Evolutionary conservation across 1,140 invertebrate species (phyloP).

Genomic region (Triops cancriformis): DNA sequence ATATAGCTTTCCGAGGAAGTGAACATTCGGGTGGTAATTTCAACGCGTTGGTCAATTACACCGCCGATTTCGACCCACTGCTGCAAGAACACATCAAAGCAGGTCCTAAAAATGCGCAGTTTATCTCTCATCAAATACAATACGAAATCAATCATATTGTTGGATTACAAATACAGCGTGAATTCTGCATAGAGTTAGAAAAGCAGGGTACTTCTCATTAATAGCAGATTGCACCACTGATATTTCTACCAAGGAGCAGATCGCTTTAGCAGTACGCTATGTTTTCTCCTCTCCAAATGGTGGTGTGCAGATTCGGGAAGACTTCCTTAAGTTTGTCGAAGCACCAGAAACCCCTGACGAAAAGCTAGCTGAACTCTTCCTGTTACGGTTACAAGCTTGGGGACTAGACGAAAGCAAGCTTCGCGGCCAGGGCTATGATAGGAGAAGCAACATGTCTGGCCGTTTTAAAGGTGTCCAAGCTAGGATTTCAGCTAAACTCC

Average conservation of each 20-base stretch:
- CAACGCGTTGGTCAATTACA: slow-evolving; percentile 12
- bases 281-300: slow-evolving; percentile 17
- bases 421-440: too few relatives aligned
- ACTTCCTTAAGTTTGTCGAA: slow-evolving; percentile 20
- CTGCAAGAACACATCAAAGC: slow-evolving; percentile 3
- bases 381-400: too few relatives aligned
- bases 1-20: slow-evolving; percentile 16
- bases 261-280: slow-evolving; percentile 14
- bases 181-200: neutral
- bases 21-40: slow-evolving; percentile 15
- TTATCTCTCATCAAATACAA: slow-evolving; percentile 10
- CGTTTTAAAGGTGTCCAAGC: slow-evolving; percentile 20
- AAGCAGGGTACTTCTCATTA: slow-evolving; percentile 13
- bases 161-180: slow-evolving; percentile 16
- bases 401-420: too few relatives aligned
- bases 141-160: slow-evolving; percentile 8
- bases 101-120: slow-evolving; percentile 19
- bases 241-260: slow-evolving; percentile 19
- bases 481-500: slow-evolving; percentile 18
- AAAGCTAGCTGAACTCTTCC: slow-evolving; percentile 17
- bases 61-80: too few relatives aligned
- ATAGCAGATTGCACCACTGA: slow-evolving; percentile 18
- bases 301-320: slow-evolving; percentile 19
- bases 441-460: slow-evolving; percentile 21
- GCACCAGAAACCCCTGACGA: slow-evolving; percentile 13